These are phyloP conservation scores for Hydraecia micacea DNA, from an alignment of 2,888 invertebrate species.

Conservation along the genomic window DNA sequence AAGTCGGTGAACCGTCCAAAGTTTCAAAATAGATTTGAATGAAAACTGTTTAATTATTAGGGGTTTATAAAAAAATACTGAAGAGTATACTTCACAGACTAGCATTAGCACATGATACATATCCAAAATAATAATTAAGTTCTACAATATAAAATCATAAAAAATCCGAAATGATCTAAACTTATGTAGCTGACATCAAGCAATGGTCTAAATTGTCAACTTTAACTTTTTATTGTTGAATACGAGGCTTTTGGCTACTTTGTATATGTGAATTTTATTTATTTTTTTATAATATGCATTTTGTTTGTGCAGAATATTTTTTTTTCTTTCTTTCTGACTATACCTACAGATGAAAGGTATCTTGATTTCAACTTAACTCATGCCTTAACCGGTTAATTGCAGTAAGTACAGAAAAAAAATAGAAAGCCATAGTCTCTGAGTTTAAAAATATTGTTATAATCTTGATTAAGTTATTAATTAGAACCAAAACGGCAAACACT, in stretches of 20 bases:
- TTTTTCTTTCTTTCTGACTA: not conserved
- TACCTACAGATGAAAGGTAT: not conserved
- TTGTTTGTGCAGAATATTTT: not conserved
- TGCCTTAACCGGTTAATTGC: not conserved
- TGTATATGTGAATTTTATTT: not conserved
- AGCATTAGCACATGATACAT: too few relatives aligned
- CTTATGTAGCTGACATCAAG: not conserved
- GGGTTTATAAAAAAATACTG: not conserved
- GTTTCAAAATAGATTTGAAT: not conserved
- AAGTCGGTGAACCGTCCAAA: not conserved
- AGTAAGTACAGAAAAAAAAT: too few relatives aligned
- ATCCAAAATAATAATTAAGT: not conserved
- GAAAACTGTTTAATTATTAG: not conserved
- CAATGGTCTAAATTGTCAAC: not conserved
- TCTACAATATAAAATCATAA: not conserved
- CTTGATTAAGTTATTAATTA: not conserved
- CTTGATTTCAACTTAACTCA: too few relatives aligned
- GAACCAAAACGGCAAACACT: slow-evolving; percentile 10
- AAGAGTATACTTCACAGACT: not conserved
- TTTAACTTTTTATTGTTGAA: not conserved
- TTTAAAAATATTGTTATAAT: too few relatives aligned
- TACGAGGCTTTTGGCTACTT: not conserved
- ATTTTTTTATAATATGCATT: not conserved
- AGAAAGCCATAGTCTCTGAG: too few relatives aligned
- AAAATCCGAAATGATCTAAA: not conserved